Evolutionary conservation across 2,888 invertebrate genomes (phyloP).

Genomic region (Colostygia pectinataria): DNA sequence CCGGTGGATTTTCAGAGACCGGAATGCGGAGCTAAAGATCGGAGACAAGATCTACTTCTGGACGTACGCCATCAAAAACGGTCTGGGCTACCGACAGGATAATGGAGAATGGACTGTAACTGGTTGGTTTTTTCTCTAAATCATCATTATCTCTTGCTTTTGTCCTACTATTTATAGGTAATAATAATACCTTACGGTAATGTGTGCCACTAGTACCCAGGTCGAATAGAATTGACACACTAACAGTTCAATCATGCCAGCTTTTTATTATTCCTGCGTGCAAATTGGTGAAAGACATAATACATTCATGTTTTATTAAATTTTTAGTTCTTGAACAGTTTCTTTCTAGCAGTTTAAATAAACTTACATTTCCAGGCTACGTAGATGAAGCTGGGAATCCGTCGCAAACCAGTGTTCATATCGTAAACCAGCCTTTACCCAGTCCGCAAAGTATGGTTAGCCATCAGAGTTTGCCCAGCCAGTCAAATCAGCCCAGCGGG

Average conservation of each 20-base stretch:
- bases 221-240: too few relatives aligned
- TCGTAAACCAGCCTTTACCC: neutral
- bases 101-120: slow-evolving; percentile 83
- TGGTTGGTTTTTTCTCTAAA: too few relatives aligned
- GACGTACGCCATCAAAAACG: slow-evolving; percentile 87
- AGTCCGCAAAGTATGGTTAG: neutral
- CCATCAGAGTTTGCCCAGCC: neutral
- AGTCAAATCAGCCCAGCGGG: neutral
- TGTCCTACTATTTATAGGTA: too few relatives aligned
- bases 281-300: too few relatives aligned
- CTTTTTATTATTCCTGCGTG: too few relatives aligned
- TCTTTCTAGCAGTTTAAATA: too few relatives aligned
- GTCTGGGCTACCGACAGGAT: slow-evolving; percentile 87
- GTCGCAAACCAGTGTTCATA: neutral
- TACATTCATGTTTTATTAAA: too few relatives aligned
- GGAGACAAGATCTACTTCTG: slow-evolving; percentile 90
- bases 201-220: too few relatives aligned
- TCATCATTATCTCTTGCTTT: too few relatives aligned
- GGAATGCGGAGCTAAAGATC: slow-evolving; percentile 78
- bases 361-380: slow-evolving; percentile 55
- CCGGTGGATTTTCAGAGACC: slow-evolving; percentile 86
- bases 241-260: too few relatives aligned
- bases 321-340: too few relatives aligned
- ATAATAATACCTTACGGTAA: too few relatives aligned
- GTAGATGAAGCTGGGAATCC: slow-evolving; percentile 62